phyloP scores from a whole-genome alignment of 2,113 vertebrate species.

The Limnothrissa miodon region DNA sequence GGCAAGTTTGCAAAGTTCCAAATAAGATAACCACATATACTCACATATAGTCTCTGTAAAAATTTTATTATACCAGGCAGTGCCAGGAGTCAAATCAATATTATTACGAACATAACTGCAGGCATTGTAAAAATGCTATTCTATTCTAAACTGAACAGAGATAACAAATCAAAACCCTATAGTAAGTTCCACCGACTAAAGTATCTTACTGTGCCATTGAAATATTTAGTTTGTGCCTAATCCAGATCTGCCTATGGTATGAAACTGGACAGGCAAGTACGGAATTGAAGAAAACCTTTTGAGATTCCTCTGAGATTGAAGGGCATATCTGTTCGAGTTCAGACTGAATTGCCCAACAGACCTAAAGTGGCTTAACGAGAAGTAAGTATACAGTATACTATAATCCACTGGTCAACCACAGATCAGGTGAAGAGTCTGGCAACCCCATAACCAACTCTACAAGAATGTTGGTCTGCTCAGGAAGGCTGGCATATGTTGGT shows the following conservation, averaged over 20 bases:
- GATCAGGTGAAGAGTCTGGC: background rate
- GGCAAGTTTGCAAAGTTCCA: background rate
- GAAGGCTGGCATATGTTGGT: background rate
- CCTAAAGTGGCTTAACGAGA: too few species aligned
- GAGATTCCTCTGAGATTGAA: background rate
- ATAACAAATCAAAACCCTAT: background rate
- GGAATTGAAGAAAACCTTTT: background rate
- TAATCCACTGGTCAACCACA: background rate
- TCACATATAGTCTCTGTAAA: background rate
- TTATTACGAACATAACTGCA: background rate
- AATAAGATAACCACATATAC: conserved; percentile 15
- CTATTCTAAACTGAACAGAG: background rate
- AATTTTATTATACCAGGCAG: background rate
- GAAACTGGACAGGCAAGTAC: background rate
- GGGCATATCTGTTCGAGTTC: background rate
- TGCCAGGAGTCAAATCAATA: background rate
- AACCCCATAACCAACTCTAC: background rate
- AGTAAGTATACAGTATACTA: background rate
- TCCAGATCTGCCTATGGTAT: background rate
- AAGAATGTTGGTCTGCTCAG: background rate
- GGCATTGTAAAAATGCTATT: background rate
- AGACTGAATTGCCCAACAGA: too few species aligned
- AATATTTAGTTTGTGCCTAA: background rate
- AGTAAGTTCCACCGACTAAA: background rate
- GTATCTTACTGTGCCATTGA: too few species aligned